Percentiles rank a stretch among this genome's conserved stretches.
These are phyloP conservation scores for Caenorhabditis briggsae DNA, from an alignment of 1,140 invertebrate genomes.

Conservation along the genomic window DNA sequence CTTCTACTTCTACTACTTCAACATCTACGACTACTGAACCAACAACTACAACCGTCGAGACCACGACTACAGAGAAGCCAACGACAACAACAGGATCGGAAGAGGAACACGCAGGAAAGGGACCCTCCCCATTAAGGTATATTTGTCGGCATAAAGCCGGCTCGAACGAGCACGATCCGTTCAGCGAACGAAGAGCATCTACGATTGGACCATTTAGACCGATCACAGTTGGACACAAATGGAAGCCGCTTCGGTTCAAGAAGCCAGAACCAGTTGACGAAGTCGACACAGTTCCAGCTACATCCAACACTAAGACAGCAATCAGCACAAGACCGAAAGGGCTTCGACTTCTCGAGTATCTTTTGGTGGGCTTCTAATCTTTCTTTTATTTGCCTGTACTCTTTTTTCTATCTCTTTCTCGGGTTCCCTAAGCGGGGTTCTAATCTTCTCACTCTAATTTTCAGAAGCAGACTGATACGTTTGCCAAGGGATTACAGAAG, in stretches of 20 bases:
- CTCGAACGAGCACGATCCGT: constrained; percentile 53
- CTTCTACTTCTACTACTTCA: constrained; percentile 18
- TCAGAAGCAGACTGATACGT: constrained; percentile 49
- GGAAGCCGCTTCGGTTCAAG: constrained; percentile 55
- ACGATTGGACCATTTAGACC: constrained; percentile 63
- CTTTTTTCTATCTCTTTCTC: neutral
- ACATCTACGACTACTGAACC: neutral
- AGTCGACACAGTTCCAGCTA: constrained; percentile 1
- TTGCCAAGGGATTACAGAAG: constrained; percentile 52
- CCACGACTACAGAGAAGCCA: constrained; percentile 26
- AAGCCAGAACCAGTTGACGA: constrained; percentile 40
- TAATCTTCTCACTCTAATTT: constrained; percentile 52
- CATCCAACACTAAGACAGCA: constrained; percentile 18
- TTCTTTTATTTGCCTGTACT: constrained; percentile 26
- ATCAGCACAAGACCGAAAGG: constrained; percentile 43
- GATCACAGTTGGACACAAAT: constrained; percentile 53
- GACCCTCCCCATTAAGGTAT: constrained; percentile 56
- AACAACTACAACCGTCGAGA: constrained; percentile 26
- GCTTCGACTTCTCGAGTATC: constrained; percentile 55
- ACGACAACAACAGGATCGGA: constrained; percentile 46
- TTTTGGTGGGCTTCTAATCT: constrained; percentile 62
- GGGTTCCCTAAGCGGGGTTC: neutral
- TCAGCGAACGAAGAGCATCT: constrained; percentile 57
- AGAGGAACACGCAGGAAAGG: constrained; percentile 19
- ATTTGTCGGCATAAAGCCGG: constrained; percentile 60